Conservation (phyloP, 92 coral and sea anemone genomes). For the Epizoanthus fatuus region DNA sequence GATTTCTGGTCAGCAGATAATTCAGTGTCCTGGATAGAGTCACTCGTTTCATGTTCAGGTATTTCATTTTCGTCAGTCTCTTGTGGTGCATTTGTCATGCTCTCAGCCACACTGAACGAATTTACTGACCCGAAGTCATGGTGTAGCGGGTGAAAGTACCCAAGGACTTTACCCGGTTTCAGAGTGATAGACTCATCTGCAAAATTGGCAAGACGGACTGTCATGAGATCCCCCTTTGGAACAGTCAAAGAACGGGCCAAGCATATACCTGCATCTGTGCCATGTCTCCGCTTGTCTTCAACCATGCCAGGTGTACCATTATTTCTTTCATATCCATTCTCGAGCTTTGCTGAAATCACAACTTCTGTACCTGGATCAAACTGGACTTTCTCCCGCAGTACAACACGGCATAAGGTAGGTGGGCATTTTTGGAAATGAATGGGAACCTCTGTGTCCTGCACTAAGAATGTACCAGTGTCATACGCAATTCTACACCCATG, state of each 20-base stretch:
- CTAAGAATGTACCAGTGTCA: too few species aligned
- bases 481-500: too few species aligned
- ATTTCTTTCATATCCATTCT: too few species aligned
- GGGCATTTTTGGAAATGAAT: not conserved
- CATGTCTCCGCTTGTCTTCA: too few species aligned
- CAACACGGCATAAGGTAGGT: not conserved
- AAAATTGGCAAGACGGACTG: not conserved
- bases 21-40: conserved; percentile 10
- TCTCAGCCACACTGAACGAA: not conserved
- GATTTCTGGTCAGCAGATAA: conserved; percentile 48
- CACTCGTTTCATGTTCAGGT: not conserved
- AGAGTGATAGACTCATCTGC: not conserved
- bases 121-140: conserved; percentile 20
- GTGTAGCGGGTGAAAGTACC: conserved; percentile 4
- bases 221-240: not conserved
- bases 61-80: not conserved
- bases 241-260: not conserved
- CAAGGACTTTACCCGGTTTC: too few species aligned
- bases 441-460: too few species aligned
- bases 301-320: too few species aligned
- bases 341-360: too few species aligned
- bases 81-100: not conserved
- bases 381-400: not conserved
- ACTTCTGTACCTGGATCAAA: too few species aligned
- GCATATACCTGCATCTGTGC: too few species aligned